These are phyloP conservation scores for Megaustenia siamemsis DNA, from an alignment of 2,888 invertebrate genomes.

Conservation along the genomic window DNA sequence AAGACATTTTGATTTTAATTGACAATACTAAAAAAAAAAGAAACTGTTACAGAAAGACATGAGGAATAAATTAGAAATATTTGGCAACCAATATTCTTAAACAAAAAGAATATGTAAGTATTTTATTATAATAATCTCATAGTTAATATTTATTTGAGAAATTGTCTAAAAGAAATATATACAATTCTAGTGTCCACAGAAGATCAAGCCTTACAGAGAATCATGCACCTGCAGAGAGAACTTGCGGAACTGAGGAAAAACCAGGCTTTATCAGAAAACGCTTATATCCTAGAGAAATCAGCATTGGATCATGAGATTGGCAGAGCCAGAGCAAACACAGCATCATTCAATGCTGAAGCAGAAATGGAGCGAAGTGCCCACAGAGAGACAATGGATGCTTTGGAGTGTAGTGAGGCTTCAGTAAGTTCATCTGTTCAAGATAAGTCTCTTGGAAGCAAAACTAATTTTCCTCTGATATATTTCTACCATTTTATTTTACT, in stretches of 20 bases:
- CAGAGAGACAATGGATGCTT: slow-evolving; percentile 76
- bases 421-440: slow-evolving; percentile 62
- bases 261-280: slow-evolving; percentile 72
- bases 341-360: slow-evolving; percentile 69
- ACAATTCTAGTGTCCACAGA: slow-evolving; percentile 74
- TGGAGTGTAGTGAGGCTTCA: slow-evolving; percentile 78
- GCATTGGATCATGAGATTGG: slow-evolving; percentile 73
- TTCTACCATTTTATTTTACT: background rate
- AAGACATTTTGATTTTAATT: too few relatives aligned
- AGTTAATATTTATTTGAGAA: too few relatives aligned
- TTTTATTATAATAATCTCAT: too few relatives aligned
- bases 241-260: slow-evolving; percentile 78
- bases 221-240: slow-evolving; percentile 79
- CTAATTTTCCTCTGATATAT: background rate
- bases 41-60: too few relatives aligned
- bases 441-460: background rate
- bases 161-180: too few relatives aligned
- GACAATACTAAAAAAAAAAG: too few relatives aligned
- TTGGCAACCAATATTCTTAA: too few relatives aligned
- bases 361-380: slow-evolving; percentile 78
- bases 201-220: slow-evolving; percentile 79
- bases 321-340: slow-evolving; percentile 69
- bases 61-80: too few relatives aligned
- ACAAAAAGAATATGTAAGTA: too few relatives aligned
- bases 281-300: slow-evolving; percentile 63